Base-by-base conservation (phyloP, 1,140 invertebrate species). In the Euwallacea similis region DNA sequence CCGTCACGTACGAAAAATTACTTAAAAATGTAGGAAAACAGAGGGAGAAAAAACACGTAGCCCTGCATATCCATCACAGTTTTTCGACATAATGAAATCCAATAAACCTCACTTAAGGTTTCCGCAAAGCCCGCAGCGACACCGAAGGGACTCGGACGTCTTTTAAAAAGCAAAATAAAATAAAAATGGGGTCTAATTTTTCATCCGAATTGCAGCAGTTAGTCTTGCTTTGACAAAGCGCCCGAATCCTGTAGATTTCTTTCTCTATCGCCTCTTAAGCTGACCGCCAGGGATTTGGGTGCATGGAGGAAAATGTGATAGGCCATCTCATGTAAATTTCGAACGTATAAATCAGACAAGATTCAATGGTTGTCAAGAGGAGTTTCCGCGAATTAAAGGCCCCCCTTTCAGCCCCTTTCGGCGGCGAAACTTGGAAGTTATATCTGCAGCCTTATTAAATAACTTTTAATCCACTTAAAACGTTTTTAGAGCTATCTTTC, bases 111-210 rank as follows among this genome's bases (percentile, higher is more conserved):
- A 69, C 59, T 69, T 69, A 62, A 69, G 59, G 33, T 42, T 42
- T 9, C 7, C 15, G 11, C 42, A 69, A 69, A 69, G 43, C 47
- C 66, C 65, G 42, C 65, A 67, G 15, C 66, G 59, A 61, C 55
- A 65, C 16, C 56, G 56, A 61, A 16, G 15, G 50, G 15, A 9
- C 41, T 43, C 15, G 7, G 33, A 21, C 56, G 67, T 69, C 47
- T 55, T 69, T 66, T 65, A 71, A 71, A 66, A 71, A 64, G 55
- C 69, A 61, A 71, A 64, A 66, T 71, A 71, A 64, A 71, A 66
- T 71, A 9, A 65, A 71, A 71, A 63, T 63, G 69, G 62, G 15
- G 13, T 33, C 54, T 55, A 71, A 71, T 71, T 71, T 71, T 71
- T 71, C 69, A 65, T 71, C 42, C 59, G 61, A 61, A 71, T 71